Base-by-base conservation (phyloP, 1,140 invertebrate genomes). In the Hylaeus volcanicus region DNA sequence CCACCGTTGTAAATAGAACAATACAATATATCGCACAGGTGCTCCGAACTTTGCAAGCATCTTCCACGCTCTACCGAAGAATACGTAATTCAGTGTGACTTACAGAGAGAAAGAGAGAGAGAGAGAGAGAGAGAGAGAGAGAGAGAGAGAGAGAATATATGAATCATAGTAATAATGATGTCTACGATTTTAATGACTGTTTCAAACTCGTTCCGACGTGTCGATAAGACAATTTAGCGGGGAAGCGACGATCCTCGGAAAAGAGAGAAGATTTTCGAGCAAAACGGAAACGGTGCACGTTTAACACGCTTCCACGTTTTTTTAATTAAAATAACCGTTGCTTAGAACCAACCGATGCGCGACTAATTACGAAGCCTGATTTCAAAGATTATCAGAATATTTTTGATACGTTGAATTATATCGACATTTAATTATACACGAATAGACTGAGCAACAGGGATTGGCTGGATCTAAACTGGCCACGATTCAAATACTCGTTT, bases 71-170 rank as follows among this genome's bases (percentile, higher is more conserved):
- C 86, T 84, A 90, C 84, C 89, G 74, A 89, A 88, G 85, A 90
- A 88, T 90, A 90, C 89, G 89, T 90, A 90, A 88, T 90, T 81
- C 88, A 90, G 85, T 90, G 89, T 90, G 89, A 90, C 89, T 90
- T 90, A 90, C 78, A 84, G 73, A 83, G 61, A 77, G 73, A 80
- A 41, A 75, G 77, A 63, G 66, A 41, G 56, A 69, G 51, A 65
- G 4, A 12, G 26, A 39, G 68, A 43, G 41, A 56, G 15, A 39
- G 79, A 60, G n/a, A 72, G 5, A 72, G 53, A 6, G 58, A 82
- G 53, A 39, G 3, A 71, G 37, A 64, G 74, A 51, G 11, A 9
- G 11, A 9, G 6, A 51, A 51, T 51, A 51, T 51, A 51, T 11
- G 8, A 76, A 73, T 79, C 73, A 65, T 69, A 64, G 0, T 14